Percentiles rank a stretch among this genome's conserved stretches.
Evolutionary conservation across 2,113 vertebrate species (phyloP).

Genomic region (Montifringilla adamsi): DNA sequence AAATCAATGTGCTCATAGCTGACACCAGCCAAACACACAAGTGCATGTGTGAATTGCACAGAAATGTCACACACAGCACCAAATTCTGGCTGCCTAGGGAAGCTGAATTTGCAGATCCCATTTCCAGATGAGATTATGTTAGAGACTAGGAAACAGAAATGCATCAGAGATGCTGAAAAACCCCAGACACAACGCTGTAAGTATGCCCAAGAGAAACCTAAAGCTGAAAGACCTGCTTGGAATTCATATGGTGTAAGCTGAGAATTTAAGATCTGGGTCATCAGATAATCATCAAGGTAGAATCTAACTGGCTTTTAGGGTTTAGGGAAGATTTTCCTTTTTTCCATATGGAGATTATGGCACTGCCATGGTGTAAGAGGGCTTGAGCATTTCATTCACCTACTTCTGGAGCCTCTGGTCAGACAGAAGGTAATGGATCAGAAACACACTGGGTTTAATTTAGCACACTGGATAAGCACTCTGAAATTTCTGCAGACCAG

Average conservation of each 20-base stretch:
- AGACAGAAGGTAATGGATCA: constrained; percentile 41
- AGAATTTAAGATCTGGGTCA: constrained; percentile 51
- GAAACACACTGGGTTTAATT: not conserved
- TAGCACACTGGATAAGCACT: not conserved
- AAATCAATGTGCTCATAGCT: not conserved
- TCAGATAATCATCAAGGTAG: constrained; percentile 56
- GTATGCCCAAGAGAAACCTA: not conserved
- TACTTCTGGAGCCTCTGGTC: constrained; percentile 29
- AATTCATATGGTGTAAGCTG: constrained; percentile 7
- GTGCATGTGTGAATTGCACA: not conserved
- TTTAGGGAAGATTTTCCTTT: constrained; percentile 58
- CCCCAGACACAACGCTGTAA: not conserved
- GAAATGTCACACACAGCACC: not conserved
- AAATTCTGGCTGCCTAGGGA: not conserved
- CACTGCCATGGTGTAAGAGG: not conserved
- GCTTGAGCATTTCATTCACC: constrained; percentile 24
- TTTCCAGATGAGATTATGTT: not conserved
- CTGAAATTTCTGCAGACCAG: not conserved
- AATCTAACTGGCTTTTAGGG: constrained; percentile 56
- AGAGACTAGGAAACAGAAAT: not conserved
- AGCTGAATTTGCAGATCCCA: not conserved
- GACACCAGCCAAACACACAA: not conserved
- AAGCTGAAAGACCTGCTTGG: constrained; percentile 14
- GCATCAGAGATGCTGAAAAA: not conserved
- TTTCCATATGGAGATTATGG: constrained; percentile 60